Evolutionary conservation across 2,888 invertebrate genomes (phyloP).

Genomic region (Gymnosoma rotundatum): DNA sequence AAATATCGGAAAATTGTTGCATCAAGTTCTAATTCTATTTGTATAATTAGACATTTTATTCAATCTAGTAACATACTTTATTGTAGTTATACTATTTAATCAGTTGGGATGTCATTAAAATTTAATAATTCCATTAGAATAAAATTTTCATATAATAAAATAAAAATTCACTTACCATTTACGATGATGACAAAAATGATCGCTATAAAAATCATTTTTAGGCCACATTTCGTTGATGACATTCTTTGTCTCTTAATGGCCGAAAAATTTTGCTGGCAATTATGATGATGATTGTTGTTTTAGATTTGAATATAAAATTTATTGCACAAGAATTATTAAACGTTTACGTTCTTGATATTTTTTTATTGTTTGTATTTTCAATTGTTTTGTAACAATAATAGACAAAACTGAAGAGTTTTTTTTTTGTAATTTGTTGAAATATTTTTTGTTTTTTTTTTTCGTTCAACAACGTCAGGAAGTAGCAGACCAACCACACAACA

Average conservation of each 20-base stretch:
- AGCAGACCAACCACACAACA: constrained; percentile 16
- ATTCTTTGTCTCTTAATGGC: constrained; percentile 75
- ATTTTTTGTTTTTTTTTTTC: constrained; percentile 4
- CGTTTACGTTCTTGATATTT: background rate
- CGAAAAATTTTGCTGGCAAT: constrained; percentile 62
- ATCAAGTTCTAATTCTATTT: too few species aligned
- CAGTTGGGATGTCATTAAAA: too few species aligned
- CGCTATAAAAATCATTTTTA: constrained; percentile 81
- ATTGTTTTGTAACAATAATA: constrained; percentile 14
- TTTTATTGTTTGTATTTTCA: constrained; percentile 8
- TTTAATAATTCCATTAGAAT: too few species aligned
- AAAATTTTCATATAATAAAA: too few species aligned
- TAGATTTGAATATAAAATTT: constrained; percentile 10
- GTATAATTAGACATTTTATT: too few species aligned
- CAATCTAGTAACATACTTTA: too few species aligned
- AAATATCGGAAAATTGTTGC: too few species aligned
- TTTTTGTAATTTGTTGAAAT: constrained; percentile 19
- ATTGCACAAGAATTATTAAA: constrained; percentile 15
- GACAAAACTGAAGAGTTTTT: constrained; percentile 8
- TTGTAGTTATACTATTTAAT: too few species aligned
- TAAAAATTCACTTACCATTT: constrained; percentile 79
- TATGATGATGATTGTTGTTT: constrained; percentile 55
- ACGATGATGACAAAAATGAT: constrained; percentile 82
- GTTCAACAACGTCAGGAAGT: background rate
- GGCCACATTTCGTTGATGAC: constrained; percentile 82